Evolutionary conservation across 1,140 invertebrate species (phyloP).

Genomic region (Atopsyche davidsoni): DNA sequence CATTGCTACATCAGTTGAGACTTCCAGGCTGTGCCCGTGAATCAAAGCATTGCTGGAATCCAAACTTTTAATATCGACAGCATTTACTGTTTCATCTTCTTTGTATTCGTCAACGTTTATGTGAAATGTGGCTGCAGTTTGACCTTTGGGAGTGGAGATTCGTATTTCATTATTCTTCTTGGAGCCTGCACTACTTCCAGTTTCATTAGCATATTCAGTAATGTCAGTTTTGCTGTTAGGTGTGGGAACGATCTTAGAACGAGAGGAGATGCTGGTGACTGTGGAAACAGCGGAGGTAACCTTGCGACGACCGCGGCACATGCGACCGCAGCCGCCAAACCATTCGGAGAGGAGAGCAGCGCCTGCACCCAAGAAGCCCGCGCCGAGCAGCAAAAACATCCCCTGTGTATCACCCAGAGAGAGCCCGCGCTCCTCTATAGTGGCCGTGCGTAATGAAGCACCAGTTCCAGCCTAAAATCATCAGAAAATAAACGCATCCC

Average conservation of each 20-base stretch:
- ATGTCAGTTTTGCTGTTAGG: slow-evolving; percentile 12
- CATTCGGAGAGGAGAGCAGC: slow-evolving; percentile 53
- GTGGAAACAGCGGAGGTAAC: slow-evolving; percentile 7
- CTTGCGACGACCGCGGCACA: slow-evolving; percentile 41
- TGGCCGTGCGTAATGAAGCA: slow-evolving; percentile 33
- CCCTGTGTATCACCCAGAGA: slow-evolving; percentile 70
- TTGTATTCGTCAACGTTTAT: slow-evolving; percentile 18
- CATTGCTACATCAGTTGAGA: slow-evolving; percentile 18
- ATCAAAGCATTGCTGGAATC: slow-evolving; percentile 11
- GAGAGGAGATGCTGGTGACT: neutral
- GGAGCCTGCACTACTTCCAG: neutral
- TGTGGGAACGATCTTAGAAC: slow-evolving; percentile 16
- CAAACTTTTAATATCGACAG: slow-evolving; percentile 1
- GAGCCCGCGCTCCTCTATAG: slow-evolving; percentile 59
- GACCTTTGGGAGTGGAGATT: neutral
- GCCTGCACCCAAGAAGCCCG: slow-evolving; percentile 56
- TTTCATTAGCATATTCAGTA: neutral
- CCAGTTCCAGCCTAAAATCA: slow-evolving; percentile 18
- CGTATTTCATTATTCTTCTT: neutral
- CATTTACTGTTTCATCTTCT: neutral
- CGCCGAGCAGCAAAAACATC: slow-evolving; percentile 66
- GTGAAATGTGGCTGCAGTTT: slow-evolving; percentile 7
- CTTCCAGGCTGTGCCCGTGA: slow-evolving; percentile 13
- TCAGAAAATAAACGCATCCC: too few species aligned
- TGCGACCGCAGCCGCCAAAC: slow-evolving; percentile 57